Evolutionary conservation across 2,113 vertebrate genomes (phyloP).

Genomic region (Eulacestoma nigropectus): DNA sequence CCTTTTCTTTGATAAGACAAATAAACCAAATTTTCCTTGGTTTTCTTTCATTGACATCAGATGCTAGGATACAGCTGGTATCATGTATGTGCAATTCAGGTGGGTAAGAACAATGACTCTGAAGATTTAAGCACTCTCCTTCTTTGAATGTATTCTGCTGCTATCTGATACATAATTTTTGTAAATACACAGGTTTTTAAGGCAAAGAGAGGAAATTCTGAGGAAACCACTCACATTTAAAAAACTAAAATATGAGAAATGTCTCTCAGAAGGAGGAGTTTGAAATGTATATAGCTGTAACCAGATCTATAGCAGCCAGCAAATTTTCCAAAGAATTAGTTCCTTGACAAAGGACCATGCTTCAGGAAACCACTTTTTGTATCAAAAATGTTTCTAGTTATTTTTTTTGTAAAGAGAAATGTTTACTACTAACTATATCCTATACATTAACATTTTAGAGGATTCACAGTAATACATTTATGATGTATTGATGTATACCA

Average conservation of each 20-base stretch:
- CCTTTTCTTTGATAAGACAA: neutral
- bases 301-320: neutral
- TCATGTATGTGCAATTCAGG: neutral
- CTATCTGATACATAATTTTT: neutral
- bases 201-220: neutral
- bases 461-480: neutral
- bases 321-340: neutral
- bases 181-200: neutral
- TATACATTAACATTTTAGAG: neutral
- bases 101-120: neutral
- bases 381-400: neutral
- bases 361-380: neutral
- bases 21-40: neutral
- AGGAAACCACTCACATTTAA: neutral
- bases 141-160: neutral
- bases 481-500: neutral
- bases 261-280: neutral
- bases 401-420: neutral
- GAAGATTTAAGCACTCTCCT: neutral
- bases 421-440: neutral
- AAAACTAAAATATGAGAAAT: neutral
- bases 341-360: neutral
- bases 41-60: neutral
- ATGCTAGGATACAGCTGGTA: neutral
- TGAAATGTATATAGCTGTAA: neutral